A percentile compares a stretch with the other conserved stretches of the same genome.
Conservation (phyloP, 2,113 vertebrate genomes). For the Sinocyclocheilus anshuiensis region DNA sequence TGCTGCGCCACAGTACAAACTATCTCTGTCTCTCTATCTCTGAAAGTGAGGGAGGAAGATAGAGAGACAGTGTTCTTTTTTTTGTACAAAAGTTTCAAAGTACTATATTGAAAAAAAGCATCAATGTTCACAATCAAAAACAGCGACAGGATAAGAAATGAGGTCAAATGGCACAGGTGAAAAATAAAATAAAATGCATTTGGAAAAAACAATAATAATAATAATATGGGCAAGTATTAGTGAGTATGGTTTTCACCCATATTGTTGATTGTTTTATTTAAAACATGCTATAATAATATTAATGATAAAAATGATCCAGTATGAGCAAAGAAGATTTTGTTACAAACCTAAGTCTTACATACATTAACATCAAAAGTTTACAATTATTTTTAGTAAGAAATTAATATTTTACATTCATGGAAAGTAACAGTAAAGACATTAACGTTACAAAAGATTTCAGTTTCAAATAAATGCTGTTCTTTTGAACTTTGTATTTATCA, state of each 20-base stretch:
- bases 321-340: neutral
- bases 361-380: neutral
- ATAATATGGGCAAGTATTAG: neutral
- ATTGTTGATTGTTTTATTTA: neutral
- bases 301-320: neutral
- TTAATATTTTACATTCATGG: neutral
- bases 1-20: slow-evolving; percentile 16
- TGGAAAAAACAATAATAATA: neutral
- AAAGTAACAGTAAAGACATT: neutral
- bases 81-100: neutral
- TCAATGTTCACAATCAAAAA: too few species aligned
- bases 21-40: neutral
- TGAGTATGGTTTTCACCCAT: neutral
- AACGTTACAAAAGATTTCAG: neutral
- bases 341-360: neutral
- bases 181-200: neutral
- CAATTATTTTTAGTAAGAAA: neutral
- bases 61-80: neutral
- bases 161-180: neutral
- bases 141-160: too few species aligned
- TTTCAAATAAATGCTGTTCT: neutral
- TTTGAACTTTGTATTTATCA: too few species aligned
- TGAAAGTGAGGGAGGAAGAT: neutral
- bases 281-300: neutral
- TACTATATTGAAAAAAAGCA: neutral